A percentile compares a stretch with the other conserved stretches of the same genome.
phyloP scores from a whole-genome alignment of 2,888 invertebrate species.

The Nudaria mundana region DNA sequence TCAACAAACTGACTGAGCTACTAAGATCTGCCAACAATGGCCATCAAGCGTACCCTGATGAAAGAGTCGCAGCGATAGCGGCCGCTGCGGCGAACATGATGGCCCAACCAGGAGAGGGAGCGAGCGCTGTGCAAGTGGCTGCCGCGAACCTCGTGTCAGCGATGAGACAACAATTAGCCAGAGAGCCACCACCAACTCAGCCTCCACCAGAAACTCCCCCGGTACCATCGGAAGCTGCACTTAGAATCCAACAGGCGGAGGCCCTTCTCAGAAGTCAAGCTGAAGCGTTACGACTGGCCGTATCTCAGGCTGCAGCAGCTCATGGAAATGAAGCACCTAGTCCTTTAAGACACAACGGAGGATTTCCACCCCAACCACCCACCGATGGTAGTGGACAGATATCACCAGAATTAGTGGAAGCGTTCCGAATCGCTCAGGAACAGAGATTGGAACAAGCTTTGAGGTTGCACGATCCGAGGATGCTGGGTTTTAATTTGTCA shows the following conservation, averaged over 20 bases:
- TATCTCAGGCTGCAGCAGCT: constrained; percentile 85
- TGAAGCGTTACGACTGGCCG: constrained; percentile 91
- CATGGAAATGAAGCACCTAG: constrained; percentile 67
- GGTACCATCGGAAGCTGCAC: constrained; percentile 88
- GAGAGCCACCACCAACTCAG: constrained; percentile 82
- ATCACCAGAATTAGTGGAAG: constrained; percentile 86
- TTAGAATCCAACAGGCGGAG: constrained; percentile 89
- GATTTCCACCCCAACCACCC: constrained; percentile 64
- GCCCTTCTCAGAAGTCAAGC: constrained; percentile 91
- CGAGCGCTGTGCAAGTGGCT: constrained; percentile 86
- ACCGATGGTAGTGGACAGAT: constrained; percentile 79
- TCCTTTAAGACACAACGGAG: constrained; percentile 73
- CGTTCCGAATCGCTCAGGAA: constrained; percentile 86
- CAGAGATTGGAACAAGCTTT: constrained; percentile 91
- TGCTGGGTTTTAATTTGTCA: constrained; percentile 87
- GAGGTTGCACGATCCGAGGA: constrained; percentile 90
- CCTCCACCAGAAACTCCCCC: constrained; percentile 89
- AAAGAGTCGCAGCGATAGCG: constrained; percentile 87
- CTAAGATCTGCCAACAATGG: constrained; percentile 85
- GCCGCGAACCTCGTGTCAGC: constrained; percentile 89
- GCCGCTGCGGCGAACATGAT: constrained; percentile 83
- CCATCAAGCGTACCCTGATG: constrained; percentile 83
- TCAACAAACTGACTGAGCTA: constrained; percentile 81
- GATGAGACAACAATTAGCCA: constrained; percentile 83
- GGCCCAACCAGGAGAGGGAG: constrained; percentile 82